phyloP scores from a whole-genome alignment of 2,888 invertebrate genomes.

The Metopia argyrocephala region DNA sequence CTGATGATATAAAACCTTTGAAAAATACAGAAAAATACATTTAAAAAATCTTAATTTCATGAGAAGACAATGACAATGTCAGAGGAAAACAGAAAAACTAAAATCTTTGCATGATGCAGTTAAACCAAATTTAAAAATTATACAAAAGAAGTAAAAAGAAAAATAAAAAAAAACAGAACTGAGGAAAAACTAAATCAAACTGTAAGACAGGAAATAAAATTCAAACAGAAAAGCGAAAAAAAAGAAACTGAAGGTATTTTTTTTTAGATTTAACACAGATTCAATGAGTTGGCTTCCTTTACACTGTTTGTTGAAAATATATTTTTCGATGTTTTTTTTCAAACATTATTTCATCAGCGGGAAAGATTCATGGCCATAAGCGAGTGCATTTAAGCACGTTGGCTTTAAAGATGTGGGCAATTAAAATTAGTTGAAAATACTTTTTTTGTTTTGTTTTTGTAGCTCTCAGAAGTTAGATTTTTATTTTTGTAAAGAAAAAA shows the following conservation, averaged over 20 bases:
- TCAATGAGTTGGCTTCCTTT: slow-evolving; percentile 2
- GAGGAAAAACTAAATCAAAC: slow-evolving; percentile 55
- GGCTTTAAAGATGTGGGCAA: not conserved
- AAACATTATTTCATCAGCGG: not conserved
- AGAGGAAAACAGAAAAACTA: slow-evolving; percentile 1
- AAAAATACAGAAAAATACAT: slow-evolving; percentile 21
- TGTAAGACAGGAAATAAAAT: slow-evolving; percentile 52
- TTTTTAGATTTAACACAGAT: slow-evolving; percentile 35
- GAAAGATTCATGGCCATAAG: not conserved
- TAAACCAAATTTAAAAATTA: slow-evolving; percentile 16
- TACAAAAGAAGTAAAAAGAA: not conserved
- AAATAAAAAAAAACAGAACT: slow-evolving; percentile 32
- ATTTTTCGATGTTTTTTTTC: not conserved
- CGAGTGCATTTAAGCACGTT: not conserved
- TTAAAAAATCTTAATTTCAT: not conserved
- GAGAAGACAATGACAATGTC: slow-evolving; percentile 47
- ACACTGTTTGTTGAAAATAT: not conserved
- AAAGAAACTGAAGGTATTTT: not conserved
- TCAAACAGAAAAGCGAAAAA: not conserved
- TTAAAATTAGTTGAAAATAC: not conserved
- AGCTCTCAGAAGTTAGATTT: not conserved
- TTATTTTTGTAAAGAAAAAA: not conserved
- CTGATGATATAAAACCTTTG: not conserved
- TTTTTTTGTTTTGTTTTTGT: not conserved
- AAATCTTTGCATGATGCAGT: slow-evolving; percentile 26